Percentiles rank a stretch among this genome's conserved stretches.
Evolutionary conservation across 2,797 vertebrate species (phyloP).

Genomic region (Malurus splendens): DNA sequence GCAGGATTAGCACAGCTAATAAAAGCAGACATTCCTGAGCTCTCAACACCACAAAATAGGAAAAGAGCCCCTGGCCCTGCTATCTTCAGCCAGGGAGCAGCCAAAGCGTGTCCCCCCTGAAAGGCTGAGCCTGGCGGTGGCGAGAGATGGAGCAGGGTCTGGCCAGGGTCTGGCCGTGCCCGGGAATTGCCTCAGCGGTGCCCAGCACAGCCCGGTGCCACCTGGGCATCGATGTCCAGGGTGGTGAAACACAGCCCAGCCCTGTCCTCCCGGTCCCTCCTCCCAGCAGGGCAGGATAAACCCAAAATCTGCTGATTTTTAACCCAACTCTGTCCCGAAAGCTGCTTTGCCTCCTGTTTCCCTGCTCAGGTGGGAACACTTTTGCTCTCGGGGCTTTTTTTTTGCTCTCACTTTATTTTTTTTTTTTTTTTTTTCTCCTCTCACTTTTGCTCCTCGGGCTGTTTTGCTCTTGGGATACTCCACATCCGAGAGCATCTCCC

Average conservation of each 20-base stretch:
- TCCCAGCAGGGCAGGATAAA: neutral
- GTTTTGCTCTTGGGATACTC: neutral
- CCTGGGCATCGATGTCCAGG: accelerated
- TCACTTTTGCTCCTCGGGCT: neutral
- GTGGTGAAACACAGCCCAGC: neutral
- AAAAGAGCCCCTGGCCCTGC: neutral
- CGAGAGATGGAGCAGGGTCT: neutral
- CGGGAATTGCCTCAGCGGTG: neutral
- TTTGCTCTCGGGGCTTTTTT: accelerated
- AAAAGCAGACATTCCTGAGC: slow-evolving; percentile 11
- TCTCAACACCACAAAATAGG: neutral
- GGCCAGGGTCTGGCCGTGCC: accelerated
- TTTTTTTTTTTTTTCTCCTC: too few species aligned
- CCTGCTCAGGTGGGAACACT: accelerated
- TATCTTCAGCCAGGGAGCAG: neutral
- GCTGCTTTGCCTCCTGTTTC: neutral
- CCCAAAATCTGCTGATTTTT: neutral
- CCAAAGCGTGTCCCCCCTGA: neutral
- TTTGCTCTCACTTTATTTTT: too few species aligned
- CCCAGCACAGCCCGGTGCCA: neutral
- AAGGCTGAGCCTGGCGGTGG: neutral
- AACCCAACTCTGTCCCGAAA: neutral
- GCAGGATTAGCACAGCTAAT: neutral
- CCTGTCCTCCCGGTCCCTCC: neutral
- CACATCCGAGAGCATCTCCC: neutral